These are phyloP conservation scores for Zoanthus sansibaricus DNA, from an alignment of 92 coral and sea anemone species.

Conservation along the genomic window DNA sequence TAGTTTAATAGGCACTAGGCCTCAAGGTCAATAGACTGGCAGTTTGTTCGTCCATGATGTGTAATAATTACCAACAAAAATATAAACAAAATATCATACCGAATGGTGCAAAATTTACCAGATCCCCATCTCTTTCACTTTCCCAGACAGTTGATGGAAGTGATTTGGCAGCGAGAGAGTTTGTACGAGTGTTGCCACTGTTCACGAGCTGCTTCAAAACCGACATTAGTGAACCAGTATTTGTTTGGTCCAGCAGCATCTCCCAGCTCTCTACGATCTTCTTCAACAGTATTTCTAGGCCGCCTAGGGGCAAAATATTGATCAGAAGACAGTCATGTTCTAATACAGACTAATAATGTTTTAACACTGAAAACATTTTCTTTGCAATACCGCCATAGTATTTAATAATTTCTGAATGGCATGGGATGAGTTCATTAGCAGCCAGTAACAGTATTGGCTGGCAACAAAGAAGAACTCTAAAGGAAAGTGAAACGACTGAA, in stretches of 20 bases:
- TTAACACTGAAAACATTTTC: not conserved
- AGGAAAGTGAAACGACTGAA: too few species aligned
- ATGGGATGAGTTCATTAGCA: too few species aligned
- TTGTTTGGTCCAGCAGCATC: slow-evolving; percentile 66
- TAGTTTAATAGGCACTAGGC: too few species aligned
- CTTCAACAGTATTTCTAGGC: slow-evolving; percentile 78
- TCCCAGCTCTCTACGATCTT: slow-evolving; percentile 75
- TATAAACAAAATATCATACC: not conserved
- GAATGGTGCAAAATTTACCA: slow-evolving; percentile 86
- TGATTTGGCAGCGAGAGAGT: slow-evolving; percentile 55
- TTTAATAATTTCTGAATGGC: too few species aligned
- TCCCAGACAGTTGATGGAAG: slow-evolving; percentile 77
- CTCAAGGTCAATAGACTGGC: too few species aligned
- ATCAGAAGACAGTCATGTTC: not conserved
- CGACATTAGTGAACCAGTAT: slow-evolving; percentile 62
- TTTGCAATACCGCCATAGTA: too few species aligned
- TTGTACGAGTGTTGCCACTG: slow-evolving; percentile 60
- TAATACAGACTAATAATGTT: not conserved
- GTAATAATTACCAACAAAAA: not conserved
- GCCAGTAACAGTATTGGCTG: too few species aligned
- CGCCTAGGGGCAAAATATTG: slow-evolving; percentile 59
- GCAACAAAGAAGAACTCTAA: too few species aligned
- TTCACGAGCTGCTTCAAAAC: slow-evolving; percentile 75
- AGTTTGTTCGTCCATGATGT: too few species aligned
- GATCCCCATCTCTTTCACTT: slow-evolving; percentile 74